Conservation (phyloP, 2,888 invertebrate species). For the Anagyrus pseudococci region DNA sequence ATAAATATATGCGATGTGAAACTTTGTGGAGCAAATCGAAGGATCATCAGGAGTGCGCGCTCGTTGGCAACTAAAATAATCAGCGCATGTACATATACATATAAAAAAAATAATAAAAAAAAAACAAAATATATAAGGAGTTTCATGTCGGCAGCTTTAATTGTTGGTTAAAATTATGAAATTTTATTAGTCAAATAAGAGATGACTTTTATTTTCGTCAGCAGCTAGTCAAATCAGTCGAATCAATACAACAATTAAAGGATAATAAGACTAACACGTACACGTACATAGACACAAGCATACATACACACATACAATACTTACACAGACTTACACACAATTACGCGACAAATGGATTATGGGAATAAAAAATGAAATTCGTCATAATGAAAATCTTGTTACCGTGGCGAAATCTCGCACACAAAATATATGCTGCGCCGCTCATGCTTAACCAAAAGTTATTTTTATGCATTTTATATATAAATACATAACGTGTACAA, state of each 20-base stretch:
- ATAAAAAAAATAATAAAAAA: too few species aligned
- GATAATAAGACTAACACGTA: too few species aligned
- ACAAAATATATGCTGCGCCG: conserved; percentile 21
- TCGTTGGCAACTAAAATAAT: too few species aligned
- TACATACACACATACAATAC: too few species aligned
- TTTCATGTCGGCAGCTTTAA: conserved; percentile 2
- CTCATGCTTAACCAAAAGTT: conserved; percentile 36
- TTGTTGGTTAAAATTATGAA: conserved; percentile 1
- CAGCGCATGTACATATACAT: too few species aligned
- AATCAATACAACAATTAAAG: neutral
- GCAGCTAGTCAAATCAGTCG: conserved; percentile 3
- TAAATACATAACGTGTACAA: conserved; percentile 29
- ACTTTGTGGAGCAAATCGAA: too few species aligned
- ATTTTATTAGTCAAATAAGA: neutral
- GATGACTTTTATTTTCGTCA: conserved; percentile 10
- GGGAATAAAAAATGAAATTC: conserved; percentile 7
- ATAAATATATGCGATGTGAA: too few species aligned
- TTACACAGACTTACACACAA: too few species aligned
- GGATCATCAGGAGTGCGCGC: too few species aligned
- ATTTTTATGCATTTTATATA: conserved; percentile 40
- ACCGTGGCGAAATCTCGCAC: neutral
- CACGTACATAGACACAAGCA: too few species aligned
- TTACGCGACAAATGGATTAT: neutral
- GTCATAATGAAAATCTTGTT: neutral
- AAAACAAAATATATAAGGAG: too few species aligned